These are phyloP conservation scores for Enoplosus armatus DNA, from an alignment of 2,797 vertebrate species.

Conservation along the genomic window DNA sequence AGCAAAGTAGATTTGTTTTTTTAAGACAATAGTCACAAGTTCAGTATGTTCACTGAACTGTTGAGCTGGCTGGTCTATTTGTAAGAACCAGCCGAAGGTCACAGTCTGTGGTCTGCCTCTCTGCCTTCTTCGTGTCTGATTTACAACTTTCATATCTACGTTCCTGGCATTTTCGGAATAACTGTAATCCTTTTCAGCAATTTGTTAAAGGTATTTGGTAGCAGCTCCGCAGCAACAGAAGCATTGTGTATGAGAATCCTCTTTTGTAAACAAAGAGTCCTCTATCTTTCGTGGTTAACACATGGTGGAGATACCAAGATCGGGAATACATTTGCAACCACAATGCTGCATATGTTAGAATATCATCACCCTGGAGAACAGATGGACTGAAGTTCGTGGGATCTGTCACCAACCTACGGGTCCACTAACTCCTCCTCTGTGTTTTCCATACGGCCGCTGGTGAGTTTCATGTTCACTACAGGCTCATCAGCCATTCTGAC, in stretches of 20 bases:
- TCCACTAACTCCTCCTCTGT: constrained; percentile 23
- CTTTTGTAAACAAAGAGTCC: constrained; percentile 48
- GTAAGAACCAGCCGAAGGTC: constrained; percentile 23
- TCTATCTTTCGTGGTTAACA: constrained; percentile 37
- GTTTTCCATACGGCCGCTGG: constrained; percentile 65
- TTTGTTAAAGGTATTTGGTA: constrained; percentile 18
- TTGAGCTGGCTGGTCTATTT: neutral
- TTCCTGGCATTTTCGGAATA: constrained; percentile 50
- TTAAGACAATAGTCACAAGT: no score
- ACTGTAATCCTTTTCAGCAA: constrained; percentile 22
- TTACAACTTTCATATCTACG: constrained; percentile 33
- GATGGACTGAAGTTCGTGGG: neutral
- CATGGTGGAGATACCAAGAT: constrained; percentile 18
- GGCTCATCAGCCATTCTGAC: constrained; percentile 68
- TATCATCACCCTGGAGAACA: constrained; percentile 9
- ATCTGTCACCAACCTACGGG: constrained; percentile 15
- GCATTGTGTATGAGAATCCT: constrained; percentile 26
- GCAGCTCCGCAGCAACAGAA: constrained; percentile 34
- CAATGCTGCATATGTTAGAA: constrained; percentile 54
- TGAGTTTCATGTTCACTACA: constrained; percentile 63
- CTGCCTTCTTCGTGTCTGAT: constrained; percentile 27
- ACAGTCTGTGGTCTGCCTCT: neutral
- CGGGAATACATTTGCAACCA: constrained; percentile 51
- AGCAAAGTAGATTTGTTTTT: neutral
- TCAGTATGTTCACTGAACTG: neutral